Evolutionary conservation across 2,888 invertebrate species (phyloP).

Genomic region (Drosophila sordidula): DNA sequence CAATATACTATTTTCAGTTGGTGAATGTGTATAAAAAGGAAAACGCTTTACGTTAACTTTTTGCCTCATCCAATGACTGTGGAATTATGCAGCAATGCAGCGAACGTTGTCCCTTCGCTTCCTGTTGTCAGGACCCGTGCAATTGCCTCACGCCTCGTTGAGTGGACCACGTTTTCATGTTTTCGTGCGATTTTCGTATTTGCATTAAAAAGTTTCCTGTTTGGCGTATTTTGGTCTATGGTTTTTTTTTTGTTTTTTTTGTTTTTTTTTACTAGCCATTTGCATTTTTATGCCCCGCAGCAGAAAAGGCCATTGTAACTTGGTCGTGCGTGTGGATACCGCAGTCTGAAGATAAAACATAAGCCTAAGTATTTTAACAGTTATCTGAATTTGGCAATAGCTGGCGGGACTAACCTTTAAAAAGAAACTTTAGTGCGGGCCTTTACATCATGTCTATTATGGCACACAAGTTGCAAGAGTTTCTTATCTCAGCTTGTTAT

Average conservation of each 20-base stretch:
- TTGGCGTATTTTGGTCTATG: constrained; percentile 56
- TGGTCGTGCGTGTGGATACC: constrained; percentile 15
- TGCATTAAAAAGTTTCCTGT: constrained; percentile 74
- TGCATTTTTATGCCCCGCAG: constrained; percentile 58
- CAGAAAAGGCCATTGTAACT: constrained; percentile 7
- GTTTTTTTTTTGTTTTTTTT: constrained; percentile 50
- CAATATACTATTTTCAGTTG: no score
- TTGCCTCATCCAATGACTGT: constrained; percentile 43
- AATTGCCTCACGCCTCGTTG: constrained; percentile 59
- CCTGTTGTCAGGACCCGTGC: constrained; percentile 48
- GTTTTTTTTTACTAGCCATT: constrained; percentile 51
- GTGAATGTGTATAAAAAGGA: constrained; percentile 15
- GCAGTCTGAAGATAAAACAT: constrained; percentile 24
- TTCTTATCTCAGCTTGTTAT: constrained; percentile 3
- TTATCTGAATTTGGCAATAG: constrained; percentile 32
- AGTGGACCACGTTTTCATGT: constrained; percentile 55
- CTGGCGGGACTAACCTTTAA: constrained; percentile 1
- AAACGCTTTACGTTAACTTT: constrained; percentile 71
- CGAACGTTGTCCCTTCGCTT: constrained; percentile 33
- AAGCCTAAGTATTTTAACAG: constrained; percentile 33
- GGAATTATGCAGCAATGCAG: constrained; percentile 63
- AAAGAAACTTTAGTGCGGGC: not conserved
- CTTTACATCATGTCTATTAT: not conserved
- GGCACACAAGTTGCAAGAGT: not conserved
- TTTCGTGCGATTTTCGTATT: constrained; percentile 73